phyloP scores from a whole-genome alignment of 2,113 vertebrate species.

The Origma solitaria region DNA sequence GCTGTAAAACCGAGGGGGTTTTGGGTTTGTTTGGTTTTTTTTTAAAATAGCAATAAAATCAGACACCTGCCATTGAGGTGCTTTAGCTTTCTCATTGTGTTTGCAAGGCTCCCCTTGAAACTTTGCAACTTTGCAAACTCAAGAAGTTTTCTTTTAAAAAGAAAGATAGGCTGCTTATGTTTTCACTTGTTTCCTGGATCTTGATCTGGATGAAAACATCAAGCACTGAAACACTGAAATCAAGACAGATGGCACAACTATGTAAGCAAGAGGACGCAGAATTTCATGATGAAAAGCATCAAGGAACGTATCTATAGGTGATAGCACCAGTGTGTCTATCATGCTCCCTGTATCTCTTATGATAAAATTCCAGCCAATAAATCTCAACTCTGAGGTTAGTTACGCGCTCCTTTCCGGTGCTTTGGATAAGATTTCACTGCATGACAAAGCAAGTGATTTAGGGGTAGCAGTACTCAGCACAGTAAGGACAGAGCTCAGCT shows the following conservation, averaged over 20 bases:
- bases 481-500: not conserved
- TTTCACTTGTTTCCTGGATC: constrained; percentile 23
- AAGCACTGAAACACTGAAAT: not conserved
- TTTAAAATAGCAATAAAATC: not conserved
- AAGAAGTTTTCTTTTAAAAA: not conserved
- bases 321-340: not conserved
- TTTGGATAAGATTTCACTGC: not conserved
- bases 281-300: constrained; percentile 15
- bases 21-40: not conserved
- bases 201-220: constrained; percentile 34
- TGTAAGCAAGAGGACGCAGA: constrained; percentile 2
- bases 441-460: not conserved
- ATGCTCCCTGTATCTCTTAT: not conserved
- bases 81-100: not conserved
- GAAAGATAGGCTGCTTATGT: constrained; percentile 15
- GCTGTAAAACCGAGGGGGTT: not conserved
- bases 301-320: not conserved
- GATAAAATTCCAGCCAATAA: not conserved
- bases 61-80: not conserved
- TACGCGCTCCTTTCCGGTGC: not conserved
- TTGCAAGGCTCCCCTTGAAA: not conserved
- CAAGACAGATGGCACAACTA: constrained; percentile 21
- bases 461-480: not conserved
- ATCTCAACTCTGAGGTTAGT: not conserved
- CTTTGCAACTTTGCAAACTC: not conserved